These are phyloP conservation scores for Oligia fasciuncula DNA, from an alignment of 2,888 invertebrate genomes.

Conservation along the genomic window DNA sequence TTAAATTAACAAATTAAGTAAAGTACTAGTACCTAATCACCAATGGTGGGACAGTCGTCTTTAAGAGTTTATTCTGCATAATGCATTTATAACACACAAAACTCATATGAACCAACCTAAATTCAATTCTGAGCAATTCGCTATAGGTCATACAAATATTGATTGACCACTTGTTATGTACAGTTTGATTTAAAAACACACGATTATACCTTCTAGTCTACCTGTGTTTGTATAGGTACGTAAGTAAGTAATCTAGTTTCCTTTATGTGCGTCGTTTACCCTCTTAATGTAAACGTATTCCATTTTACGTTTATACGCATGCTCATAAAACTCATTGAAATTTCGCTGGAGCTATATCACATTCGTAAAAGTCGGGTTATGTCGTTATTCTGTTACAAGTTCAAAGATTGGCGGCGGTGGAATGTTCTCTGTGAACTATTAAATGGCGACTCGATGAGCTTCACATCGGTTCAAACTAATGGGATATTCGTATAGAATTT, in stretches of 20 bases:
- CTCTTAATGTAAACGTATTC: slow-evolving; percentile 44
- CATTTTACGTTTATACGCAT: slow-evolving; percentile 43
- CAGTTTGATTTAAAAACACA: slow-evolving; percentile 10
- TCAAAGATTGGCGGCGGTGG: slow-evolving; percentile 27
- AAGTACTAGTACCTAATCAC: not conserved
- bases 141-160: not conserved
- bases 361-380: slow-evolving; percentile 51
- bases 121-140: not conserved
- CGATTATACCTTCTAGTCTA: not conserved
- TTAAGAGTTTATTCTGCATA: not conserved
- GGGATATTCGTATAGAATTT: not conserved
- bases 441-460: slow-evolving; percentile 9
- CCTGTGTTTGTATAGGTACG: not conserved
- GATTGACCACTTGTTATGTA: not conserved
- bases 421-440: slow-evolving; percentile 30
- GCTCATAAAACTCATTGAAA: slow-evolving; percentile 53
- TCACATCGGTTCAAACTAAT: slow-evolving; percentile 9
- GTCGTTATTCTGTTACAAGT: slow-evolving; percentile 49
- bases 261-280: slow-evolving; percentile 41
- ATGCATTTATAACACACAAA: not conserved
- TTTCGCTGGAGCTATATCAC: slow-evolving; percentile 40
- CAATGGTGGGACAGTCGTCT: not conserved
- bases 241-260: slow-evolving; percentile 22
- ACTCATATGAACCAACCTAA: not conserved
- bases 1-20: not conserved